These are phyloP conservation scores for Euwallacea fornicatus DNA, from an alignment of 1,140 invertebrate genomes.

Conservation along the genomic window DNA sequence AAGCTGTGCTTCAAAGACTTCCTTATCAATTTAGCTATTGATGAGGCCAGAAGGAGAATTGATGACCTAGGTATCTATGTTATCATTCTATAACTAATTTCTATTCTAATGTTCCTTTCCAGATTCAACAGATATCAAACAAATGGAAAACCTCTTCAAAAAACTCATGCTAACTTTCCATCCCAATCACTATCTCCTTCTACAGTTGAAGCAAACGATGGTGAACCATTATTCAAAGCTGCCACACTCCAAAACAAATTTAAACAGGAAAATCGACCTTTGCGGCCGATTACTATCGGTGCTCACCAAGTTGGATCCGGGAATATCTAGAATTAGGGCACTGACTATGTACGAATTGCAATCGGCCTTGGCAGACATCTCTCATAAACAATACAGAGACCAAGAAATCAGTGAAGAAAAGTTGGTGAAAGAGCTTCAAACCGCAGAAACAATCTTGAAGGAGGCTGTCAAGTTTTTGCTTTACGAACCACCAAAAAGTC, in stretches of 20 bases:
- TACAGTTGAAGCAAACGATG: constrained; percentile 67
- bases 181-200: constrained; percentile 64
- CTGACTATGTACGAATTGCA: constrained; percentile 76
- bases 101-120: constrained; percentile 25
- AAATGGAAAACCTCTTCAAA: constrained; percentile 64
- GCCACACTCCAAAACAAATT: constrained; percentile 58
- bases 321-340: constrained; percentile 71
- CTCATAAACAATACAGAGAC: constrained; percentile 61
- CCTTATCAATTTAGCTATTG: constrained; percentile 56
- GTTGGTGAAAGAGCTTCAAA: constrained; percentile 52
- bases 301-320: constrained; percentile 69
- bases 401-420: constrained; percentile 58
- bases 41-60: constrained; percentile 54
- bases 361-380: constrained; percentile 64
- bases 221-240: constrained; percentile 62
- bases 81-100: not conserved
- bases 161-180: constrained; percentile 67
- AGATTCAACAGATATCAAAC: constrained; percentile 51
- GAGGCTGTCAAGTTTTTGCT: constrained; percentile 66
- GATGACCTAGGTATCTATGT: constrained; percentile 54
- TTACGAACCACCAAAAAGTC: constrained; percentile 69
- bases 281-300: constrained; percentile 68
- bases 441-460: constrained; percentile 62
- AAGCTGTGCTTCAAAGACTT: constrained; percentile 54
- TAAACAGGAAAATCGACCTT: constrained; percentile 65